These are phyloP conservation scores for Lepidocyrtoides sp. DNA, from an alignment of 2,888 invertebrate species.

Conservation along the genomic window DNA sequence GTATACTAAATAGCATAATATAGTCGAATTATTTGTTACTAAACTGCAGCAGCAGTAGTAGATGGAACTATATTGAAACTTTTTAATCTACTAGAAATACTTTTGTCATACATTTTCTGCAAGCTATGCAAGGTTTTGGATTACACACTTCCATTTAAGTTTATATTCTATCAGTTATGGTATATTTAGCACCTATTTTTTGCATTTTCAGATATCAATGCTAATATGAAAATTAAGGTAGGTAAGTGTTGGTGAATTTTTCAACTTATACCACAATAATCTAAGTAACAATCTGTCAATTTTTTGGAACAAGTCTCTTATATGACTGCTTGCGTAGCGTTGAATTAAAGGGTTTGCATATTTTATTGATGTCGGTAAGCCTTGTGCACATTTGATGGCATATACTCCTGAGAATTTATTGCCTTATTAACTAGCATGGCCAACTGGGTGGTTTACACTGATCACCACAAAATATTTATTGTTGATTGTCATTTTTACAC, in stretches of 20 bases:
- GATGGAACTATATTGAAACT: too few species aligned
- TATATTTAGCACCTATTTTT: too few species aligned
- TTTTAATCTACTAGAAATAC: too few species aligned
- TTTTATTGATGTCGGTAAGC: not conserved
- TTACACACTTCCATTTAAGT: too few species aligned
- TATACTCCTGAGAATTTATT: slow-evolving; percentile 65
- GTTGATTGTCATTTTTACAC: slow-evolving; percentile 54
- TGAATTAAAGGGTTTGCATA: not conserved
- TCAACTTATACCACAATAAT: not conserved
- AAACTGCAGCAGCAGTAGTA: too few species aligned
- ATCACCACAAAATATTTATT: slow-evolving; percentile 60
- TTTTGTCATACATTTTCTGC: too few species aligned
- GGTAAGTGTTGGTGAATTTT: not conserved
- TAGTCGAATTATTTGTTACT: too few species aligned
- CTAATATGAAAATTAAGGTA: not conserved
- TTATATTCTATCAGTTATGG: too few species aligned
- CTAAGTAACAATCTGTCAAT: not conserved
- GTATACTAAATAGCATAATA: too few species aligned
- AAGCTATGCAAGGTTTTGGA: too few species aligned
- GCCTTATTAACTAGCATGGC: slow-evolving; percentile 65
- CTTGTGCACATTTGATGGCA: not conserved
- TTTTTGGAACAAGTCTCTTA: not conserved
- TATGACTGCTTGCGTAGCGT: not conserved
- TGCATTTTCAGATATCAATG: too few species aligned
- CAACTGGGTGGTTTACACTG: slow-evolving; percentile 70